Evolutionary conservation across 2,797 vertebrate genomes (phyloP).

Genomic region (Leuciscus waleckii): DNA sequence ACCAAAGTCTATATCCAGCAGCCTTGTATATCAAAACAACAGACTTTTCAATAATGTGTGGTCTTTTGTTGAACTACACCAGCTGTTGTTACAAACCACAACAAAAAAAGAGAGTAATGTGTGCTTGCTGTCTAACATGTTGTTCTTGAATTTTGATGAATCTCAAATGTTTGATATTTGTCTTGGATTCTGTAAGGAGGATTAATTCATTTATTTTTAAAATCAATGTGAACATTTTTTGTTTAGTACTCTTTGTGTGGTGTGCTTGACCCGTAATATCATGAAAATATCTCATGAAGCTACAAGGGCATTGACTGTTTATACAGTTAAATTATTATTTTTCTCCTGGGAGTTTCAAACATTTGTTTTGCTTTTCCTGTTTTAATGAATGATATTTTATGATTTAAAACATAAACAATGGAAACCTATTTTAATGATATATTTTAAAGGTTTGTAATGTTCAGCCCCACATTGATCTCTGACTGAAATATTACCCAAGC

Average conservation of each 20-base stretch:
- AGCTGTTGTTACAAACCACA: neutral
- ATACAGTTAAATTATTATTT: neutral
- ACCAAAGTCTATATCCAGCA: neutral
- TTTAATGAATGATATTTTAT: neutral
- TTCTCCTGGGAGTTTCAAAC: neutral
- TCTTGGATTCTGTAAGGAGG: neutral
- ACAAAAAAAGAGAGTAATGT: neutral
- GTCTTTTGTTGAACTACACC: neutral
- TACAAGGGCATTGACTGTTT: neutral
- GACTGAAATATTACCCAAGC: constrained; percentile 20
- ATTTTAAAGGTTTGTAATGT: constrained; percentile 16
- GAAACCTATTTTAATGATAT: neutral
- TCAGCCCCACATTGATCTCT: neutral
- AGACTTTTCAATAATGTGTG: neutral
- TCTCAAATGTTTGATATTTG: neutral
- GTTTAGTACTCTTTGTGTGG: constrained; percentile 3
- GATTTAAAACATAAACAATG: constrained; percentile 10
- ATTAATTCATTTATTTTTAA: neutral
- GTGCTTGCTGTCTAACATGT: neutral
- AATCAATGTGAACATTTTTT: neutral
- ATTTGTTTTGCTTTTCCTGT: neutral
- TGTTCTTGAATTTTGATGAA: neutral
- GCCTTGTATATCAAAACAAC: neutral
- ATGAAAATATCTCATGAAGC: neutral
- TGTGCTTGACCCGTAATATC: constrained; percentile 1